Evolutionary conservation across 2,888 invertebrate genomes (phyloP).

Genomic region (Lysandra bellargus): DNA sequence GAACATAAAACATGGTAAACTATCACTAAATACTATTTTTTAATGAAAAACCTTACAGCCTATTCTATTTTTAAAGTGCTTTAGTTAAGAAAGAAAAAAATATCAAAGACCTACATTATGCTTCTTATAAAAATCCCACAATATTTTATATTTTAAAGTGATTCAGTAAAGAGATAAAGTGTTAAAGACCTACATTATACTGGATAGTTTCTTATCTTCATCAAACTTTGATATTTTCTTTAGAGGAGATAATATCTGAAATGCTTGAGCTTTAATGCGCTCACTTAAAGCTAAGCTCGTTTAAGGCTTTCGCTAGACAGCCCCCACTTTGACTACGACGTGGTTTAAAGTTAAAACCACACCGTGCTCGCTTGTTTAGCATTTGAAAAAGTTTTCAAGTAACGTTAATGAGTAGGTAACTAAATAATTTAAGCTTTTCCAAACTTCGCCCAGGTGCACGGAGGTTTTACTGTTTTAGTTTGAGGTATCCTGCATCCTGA

Average conservation of each 20-base stretch:
- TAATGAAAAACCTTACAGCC: too few species aligned
- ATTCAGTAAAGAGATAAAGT: not conserved
- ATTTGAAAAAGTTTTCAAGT: slow-evolving; percentile 24
- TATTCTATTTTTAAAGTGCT: too few species aligned
- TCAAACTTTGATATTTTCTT: slow-evolving; percentile 15
- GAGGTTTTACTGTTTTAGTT: not conserved
- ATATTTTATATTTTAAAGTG: not conserved
- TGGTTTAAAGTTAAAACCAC: slow-evolving; percentile 18
- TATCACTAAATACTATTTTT: too few species aligned
- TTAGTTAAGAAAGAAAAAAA: too few species aligned
- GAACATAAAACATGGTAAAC: too few species aligned
- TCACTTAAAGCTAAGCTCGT: slow-evolving; percentile 25
- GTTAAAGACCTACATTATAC: not conserved
- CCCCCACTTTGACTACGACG: slow-evolving; percentile 12
- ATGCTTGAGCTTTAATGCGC: slow-evolving; percentile 2
- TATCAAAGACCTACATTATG: too few species aligned
- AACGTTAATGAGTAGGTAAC: slow-evolving; percentile 2
- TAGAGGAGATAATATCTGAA: slow-evolving; percentile 18
- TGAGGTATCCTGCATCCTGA: not conserved
- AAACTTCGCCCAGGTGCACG: not conserved
- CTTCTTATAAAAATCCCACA: too few species aligned
- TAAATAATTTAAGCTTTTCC: slow-evolving; percentile 16
- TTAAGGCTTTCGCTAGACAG: slow-evolving; percentile 18
- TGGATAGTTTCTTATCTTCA: not conserved
- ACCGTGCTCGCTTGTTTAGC: slow-evolving; percentile 15